Evolutionary conservation across 2,797 vertebrate genomes (phyloP), one percentile per base, ranked within the genome.

Genomic region (Propithecus perrieri): DNA sequence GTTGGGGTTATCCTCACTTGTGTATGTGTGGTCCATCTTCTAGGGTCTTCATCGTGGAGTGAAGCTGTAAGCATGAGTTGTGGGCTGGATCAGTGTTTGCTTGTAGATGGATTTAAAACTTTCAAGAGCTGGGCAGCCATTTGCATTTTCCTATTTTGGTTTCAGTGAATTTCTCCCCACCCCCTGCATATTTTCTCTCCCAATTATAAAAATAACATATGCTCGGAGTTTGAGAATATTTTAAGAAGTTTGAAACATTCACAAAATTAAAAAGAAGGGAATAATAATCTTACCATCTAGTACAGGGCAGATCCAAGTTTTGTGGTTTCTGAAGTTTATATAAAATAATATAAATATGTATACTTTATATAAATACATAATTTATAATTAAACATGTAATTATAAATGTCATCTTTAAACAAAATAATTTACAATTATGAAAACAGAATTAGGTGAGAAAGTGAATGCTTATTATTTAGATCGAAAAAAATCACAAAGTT

Each of bases 241-340:
- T 93, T 28, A 95, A 92, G 46, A 91, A 50, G 43, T 92, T 83
- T 86, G 41, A 46, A 85, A 94, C 38, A 65, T 63, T 84, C 17
- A 85, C 35, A 61, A 89, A 92, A 50, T 46, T 65, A 30, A 87
- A 90, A 91, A 92, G n/a, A 50, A 26, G 79, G 59, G 28, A 94
- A 38, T 61, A 72, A 84, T 15, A 4, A 43, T 61, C 50, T 80
- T 69, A 67, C 3, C 35, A 20, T 30, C 48, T 85, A 91, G 33
- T 57, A 81, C 5, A 63, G 57, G 74, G 55, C 53, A 91, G 30
- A 87, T 95, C 38, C 18, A 78, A 48, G 30, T 75, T 80, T 90
- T 91, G 0, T 78, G 75, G 50, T 93, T 38, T 78, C 33, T 28
- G 13, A 55, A 80, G 46, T 86, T 94, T 85, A 41, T 65, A 13